Percentiles rank a stretch among this genome's conserved stretches.
Conservation (phyloP, 1,140 invertebrate species). For the Carposina sasakii region DNA sequence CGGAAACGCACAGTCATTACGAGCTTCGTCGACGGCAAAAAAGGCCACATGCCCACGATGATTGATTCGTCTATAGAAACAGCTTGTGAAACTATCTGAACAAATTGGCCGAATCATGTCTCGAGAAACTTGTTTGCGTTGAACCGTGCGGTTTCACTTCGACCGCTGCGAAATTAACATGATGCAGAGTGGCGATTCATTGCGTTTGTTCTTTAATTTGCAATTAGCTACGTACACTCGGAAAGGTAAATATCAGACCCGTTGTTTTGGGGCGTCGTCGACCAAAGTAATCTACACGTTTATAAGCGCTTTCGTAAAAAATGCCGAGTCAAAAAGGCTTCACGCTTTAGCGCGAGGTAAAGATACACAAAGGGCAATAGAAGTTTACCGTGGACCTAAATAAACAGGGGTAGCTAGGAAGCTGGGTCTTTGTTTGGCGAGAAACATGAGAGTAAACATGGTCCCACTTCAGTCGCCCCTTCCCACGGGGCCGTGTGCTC, state of each 20-base stretch:
- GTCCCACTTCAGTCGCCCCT: slow-evolving; percentile 13
- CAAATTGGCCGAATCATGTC: slow-evolving; percentile 46
- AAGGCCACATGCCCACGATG: slow-evolving; percentile 36
- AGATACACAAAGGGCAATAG: slow-evolving; percentile 65
- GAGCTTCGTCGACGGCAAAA: slow-evolving; percentile 40
- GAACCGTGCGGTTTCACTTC: slow-evolving; percentile 28
- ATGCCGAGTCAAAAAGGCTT: slow-evolving; percentile 69
- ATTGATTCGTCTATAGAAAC: slow-evolving; percentile 56
- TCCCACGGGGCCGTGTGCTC: neutral
- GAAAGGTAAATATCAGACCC: slow-evolving; percentile 27
- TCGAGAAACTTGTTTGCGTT: slow-evolving; percentile 39
- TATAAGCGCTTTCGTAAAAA: slow-evolving; percentile 65
- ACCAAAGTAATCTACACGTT: slow-evolving; percentile 55
- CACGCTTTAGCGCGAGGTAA: slow-evolving; percentile 60
- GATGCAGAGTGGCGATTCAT: slow-evolving; percentile 14
- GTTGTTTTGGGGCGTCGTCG: slow-evolving; percentile 31
- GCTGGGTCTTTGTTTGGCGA: slow-evolving; percentile 64
- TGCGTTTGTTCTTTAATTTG: slow-evolving; percentile 27
- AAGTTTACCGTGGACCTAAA: slow-evolving; percentile 66
- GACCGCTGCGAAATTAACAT: slow-evolving; percentile 18
- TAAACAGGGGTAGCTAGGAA: slow-evolving; percentile 69
- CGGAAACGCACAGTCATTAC: slow-evolving; percentile 48
- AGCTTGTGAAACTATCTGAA: slow-evolving; percentile 41
- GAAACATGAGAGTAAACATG: slow-evolving; percentile 64
- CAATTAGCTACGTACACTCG: slow-evolving; percentile 13